Percentiles rank a stretch among this genome's conserved stretches.
These are phyloP conservation scores for Trematomus bernacchii DNA, from an alignment of 2,797 vertebrate species.

Conservation along the genomic window DNA sequence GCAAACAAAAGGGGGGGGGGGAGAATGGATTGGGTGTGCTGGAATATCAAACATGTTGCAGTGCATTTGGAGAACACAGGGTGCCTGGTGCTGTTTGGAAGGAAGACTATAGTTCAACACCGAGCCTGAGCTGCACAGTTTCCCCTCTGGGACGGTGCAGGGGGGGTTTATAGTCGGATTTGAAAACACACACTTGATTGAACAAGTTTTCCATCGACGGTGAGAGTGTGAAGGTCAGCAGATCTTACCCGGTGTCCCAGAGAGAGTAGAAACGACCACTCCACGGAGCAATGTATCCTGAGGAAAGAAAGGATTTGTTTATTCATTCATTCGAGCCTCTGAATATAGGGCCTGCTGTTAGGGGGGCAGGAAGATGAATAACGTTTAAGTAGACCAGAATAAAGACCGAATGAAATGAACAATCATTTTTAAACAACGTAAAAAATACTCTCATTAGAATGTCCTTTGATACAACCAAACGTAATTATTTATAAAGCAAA, in stretches of 20 bases:
- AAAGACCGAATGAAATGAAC: background rate
- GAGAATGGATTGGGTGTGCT: slow-evolving; percentile 52
- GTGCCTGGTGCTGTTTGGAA: slow-evolving; percentile 43
- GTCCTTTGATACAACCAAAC: background rate
- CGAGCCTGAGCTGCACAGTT: background rate
- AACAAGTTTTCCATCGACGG: slow-evolving; percentile 58
- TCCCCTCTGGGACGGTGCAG: slow-evolving; percentile 41
- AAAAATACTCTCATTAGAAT: background rate
- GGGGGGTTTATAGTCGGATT: slow-evolving; percentile 17
- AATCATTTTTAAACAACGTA: background rate
- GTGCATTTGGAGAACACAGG: slow-evolving; percentile 47
- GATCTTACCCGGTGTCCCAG: slow-evolving; percentile 98
- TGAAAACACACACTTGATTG: slow-evolving; percentile 49
- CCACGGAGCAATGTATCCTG: slow-evolving; percentile 99
- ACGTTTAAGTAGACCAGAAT: background rate
- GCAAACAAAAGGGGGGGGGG: slow-evolving; percentile 38
- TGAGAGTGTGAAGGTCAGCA: slow-evolving; percentile 62
- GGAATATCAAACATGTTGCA: slow-evolving; percentile 51
- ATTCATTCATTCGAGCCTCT: slow-evolving; percentile 9
- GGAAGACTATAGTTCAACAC: slow-evolving; percentile 49
- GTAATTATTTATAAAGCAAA: slow-evolving; percentile 1
- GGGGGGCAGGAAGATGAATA: background rate
- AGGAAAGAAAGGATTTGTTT: slow-evolving; percentile 51
- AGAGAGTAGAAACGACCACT: slow-evolving; percentile 98
- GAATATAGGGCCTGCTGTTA: background rate